These are phyloP conservation scores for Spilosoma lubricipeda DNA, from an alignment of 2,888 invertebrate genomes.

Conservation along the genomic window DNA sequence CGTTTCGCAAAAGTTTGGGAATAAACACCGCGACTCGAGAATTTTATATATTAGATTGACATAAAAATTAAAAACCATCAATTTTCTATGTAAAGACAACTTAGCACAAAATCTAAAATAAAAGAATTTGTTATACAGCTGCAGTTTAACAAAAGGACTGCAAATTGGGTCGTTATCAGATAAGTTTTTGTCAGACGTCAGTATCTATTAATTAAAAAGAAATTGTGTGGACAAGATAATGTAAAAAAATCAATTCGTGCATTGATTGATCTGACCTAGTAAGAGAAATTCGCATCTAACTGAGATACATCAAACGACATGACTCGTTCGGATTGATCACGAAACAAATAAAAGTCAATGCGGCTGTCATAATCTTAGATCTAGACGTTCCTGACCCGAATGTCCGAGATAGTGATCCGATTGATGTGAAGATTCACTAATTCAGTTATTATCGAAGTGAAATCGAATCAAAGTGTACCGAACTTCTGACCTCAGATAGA, in stretches of 20 bases:
- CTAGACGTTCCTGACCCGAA: slow-evolving; percentile 77
- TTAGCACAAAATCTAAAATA: too few relatives aligned
- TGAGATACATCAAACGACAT: slow-evolving; percentile 66
- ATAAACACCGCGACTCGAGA: too few relatives aligned
- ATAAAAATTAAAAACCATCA: background rate
- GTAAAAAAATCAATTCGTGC: slow-evolving; percentile 39
- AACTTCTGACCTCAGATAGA: slow-evolving; percentile 48
- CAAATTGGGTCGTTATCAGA: background rate
- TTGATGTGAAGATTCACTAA: slow-evolving; percentile 79
- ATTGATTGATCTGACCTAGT: slow-evolving; percentile 52
- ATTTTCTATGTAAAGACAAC: background rate
- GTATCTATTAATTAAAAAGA: slow-evolving; percentile 33
- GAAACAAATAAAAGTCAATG: slow-evolving; percentile 74
- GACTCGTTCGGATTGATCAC: slow-evolving; percentile 78
- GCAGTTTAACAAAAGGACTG: too few relatives aligned
- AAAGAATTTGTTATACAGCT: background rate
- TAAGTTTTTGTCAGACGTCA: background rate
- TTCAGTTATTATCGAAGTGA: slow-evolving; percentile 57
- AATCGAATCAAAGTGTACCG: slow-evolving; percentile 55
- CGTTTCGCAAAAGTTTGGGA: too few relatives aligned
- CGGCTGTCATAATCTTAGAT: slow-evolving; percentile 69
- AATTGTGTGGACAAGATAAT: slow-evolving; percentile 44
- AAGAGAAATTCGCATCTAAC: slow-evolving; percentile 59
- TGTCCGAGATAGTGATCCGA: slow-evolving; percentile 76
- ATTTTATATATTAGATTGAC: too few relatives aligned